Percentiles rank a stretch among this genome's conserved stretches.
Conservation (phyloP, 2,888 invertebrate genomes). For the Hydrotaea diabolus region DNA sequence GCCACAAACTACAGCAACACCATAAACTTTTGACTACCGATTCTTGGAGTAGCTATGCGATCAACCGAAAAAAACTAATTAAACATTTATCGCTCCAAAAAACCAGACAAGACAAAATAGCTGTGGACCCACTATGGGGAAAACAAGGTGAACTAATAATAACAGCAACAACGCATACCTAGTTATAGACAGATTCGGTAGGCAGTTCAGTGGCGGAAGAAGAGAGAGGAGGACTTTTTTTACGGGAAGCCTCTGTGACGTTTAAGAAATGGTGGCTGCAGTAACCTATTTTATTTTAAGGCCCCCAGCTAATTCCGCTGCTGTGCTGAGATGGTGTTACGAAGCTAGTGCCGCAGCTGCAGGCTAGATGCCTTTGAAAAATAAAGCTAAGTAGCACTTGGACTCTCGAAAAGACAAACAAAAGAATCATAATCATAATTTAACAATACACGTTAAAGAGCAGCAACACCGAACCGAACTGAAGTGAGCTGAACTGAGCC, state of each 20-base stretch:
- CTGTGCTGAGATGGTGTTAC: background rate
- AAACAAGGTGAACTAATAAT: background rate
- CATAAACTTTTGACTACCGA: conserved; percentile 24
- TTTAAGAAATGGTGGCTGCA: no score
- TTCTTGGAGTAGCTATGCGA: background rate
- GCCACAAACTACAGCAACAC: conserved; percentile 38
- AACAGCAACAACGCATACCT: background rate
- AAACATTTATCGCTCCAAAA: conserved; percentile 49
- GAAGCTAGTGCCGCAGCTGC: conserved; percentile 31
- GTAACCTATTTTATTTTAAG: no score
- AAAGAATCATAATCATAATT: conserved; percentile 63
- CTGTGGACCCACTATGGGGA: conserved; percentile 44
- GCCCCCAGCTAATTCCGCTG: no score
- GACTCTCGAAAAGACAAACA: conserved; percentile 45
- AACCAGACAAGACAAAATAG: conserved; percentile 4
- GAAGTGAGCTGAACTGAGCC: background rate
- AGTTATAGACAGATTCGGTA: background rate
- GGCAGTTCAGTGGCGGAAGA: background rate
- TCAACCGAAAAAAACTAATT: conserved; percentile 44
- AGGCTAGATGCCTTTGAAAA: conserved; percentile 41
- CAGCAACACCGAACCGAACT: conserved; percentile 15
- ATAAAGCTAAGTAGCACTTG: conserved; percentile 45
- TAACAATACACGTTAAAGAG: conserved; percentile 26
- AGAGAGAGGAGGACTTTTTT: no score
- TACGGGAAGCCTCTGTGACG: no score